Base-by-base conservation (phyloP, 2,888 invertebrate genomes). In the Cataglyphis cursor region DNA sequence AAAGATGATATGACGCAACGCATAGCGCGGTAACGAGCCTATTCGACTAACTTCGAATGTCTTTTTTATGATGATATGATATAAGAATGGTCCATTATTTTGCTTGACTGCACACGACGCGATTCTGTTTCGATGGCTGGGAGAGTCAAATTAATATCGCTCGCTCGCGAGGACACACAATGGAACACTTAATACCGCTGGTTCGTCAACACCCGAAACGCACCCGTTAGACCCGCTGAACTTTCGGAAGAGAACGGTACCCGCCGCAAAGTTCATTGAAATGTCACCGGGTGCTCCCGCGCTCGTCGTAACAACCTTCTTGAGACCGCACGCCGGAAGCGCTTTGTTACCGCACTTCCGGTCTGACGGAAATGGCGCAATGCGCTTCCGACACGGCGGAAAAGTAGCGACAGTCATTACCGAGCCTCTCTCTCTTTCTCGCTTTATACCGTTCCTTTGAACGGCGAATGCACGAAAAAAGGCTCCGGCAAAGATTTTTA, bases 251-350 rank as follows among this genome's bases (percentile, higher is more conserved):
- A 90, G 90, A 93, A 92, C 92, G 90, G 85, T 86, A 78, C 88
- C 82, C 82, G 84, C 90, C 89, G 85, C 89, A 93, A 93, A 93
- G 93, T 93, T 93, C 92, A 93, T 91, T 90, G 91, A 93, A 93
- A 93, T 93, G 93, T 93, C 93, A 88, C 86, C 83, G 90, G 82
- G 81, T 81, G 65, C 82, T 84, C 83, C 87, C 64, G 66, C 83
- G 80, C 80, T 70, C 84, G 76, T 81, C 84, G 85, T 87, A 88
- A 91, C 90, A 88, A 86, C 84, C 90, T 90, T 88, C 86, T 89
- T 88, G 90, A 86, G 90, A 88, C 90, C 90, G 91, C 88, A 88
- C 88, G 89, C 85, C 92, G 91, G 90, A 92, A 92, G 88, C 90
- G 91, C 92, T 93, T 93, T 92, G 92, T 92, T 90, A 90, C 88